phyloP scores from a whole-genome alignment of 2,113 vertebrate genomes.

The Trichomycterus rosablanca region DNA sequence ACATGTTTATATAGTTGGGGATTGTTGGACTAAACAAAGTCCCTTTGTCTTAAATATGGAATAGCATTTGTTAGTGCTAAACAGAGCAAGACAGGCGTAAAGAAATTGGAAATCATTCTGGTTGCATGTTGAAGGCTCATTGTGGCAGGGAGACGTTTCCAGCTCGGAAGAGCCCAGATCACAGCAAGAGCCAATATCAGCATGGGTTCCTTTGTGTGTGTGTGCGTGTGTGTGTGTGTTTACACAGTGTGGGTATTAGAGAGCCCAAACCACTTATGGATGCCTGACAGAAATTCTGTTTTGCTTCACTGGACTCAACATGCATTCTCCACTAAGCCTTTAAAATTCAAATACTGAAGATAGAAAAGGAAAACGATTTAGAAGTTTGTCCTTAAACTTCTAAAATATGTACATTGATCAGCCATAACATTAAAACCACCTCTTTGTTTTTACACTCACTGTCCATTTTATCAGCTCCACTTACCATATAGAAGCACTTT shows the following conservation, averaged over 20 bases:
- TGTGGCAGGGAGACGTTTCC: constrained; percentile 32
- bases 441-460: too few species aligned
- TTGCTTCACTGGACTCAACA: constrained; percentile 10
- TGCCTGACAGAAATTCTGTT: constrained; percentile 18
- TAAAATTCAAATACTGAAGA: constrained; percentile 23
- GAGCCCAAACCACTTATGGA: not conserved
- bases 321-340: constrained; percentile 12
- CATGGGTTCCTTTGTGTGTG: constrained; percentile 1
- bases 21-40: constrained; percentile 10
- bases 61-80: constrained; percentile 60
- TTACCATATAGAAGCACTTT: too few species aligned
- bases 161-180: constrained; percentile 30
- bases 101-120: constrained; percentile 61
- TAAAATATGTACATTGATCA: too few species aligned
- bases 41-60: constrained; percentile 56
- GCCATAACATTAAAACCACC: too few species aligned
- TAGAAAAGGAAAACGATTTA: not conserved
- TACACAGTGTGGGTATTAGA: constrained; percentile 11
- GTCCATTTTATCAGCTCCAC: too few species aligned
- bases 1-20: not conserved
- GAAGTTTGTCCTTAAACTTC: too few species aligned
- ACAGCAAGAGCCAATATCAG: constrained; percentile 17
- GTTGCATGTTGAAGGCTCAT: constrained; percentile 34
- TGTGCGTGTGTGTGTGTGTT: constrained; percentile 8
- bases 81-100: constrained; percentile 55